These are phyloP conservation scores for Hedya salicella DNA, from an alignment of 2,888 invertebrate species.

Conservation along the genomic window DNA sequence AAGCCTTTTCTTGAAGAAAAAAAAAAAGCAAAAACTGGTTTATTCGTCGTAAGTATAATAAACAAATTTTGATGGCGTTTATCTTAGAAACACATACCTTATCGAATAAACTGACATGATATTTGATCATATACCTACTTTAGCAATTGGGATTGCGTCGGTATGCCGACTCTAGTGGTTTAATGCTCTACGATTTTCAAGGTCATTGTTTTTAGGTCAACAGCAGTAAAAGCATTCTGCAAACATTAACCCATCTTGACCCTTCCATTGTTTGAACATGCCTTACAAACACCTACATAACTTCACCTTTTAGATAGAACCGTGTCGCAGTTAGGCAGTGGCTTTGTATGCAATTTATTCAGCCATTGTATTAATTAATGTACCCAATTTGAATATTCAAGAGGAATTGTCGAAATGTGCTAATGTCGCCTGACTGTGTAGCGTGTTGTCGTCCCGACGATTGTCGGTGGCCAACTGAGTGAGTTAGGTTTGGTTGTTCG, in stretches of 20 bases:
- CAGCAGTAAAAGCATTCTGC: slow-evolving; percentile 30
- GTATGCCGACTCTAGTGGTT: too few species aligned
- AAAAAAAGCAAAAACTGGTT: too few species aligned
- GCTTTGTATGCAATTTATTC: slow-evolving; percentile 32
- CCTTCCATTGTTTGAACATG: slow-evolving; percentile 36
- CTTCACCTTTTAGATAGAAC: slow-evolving; percentile 15
- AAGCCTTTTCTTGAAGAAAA: too few species aligned
- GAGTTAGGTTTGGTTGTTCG: slow-evolving; percentile 1
- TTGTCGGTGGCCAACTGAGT: slow-evolving; percentile 14
- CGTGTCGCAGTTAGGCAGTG: not conserved
- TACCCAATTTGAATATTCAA: slow-evolving; percentile 36
- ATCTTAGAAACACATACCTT: too few species aligned
- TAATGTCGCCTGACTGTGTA: slow-evolving; percentile 27
- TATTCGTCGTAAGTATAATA: too few species aligned
- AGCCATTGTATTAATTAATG: slow-evolving; percentile 23
- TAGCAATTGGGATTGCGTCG: too few species aligned
- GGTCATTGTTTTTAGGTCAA: slow-evolving; percentile 38
- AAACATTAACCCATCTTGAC: slow-evolving; percentile 31
- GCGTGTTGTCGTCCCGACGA: slow-evolving; percentile 24
- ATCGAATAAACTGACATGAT: too few species aligned
- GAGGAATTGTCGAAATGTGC: slow-evolving; percentile 33
- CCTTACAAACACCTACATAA: slow-evolving; percentile 31
- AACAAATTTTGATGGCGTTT: too few species aligned
- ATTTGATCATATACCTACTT: too few species aligned
- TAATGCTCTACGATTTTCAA: slow-evolving; percentile 26